Conservation (phyloP, 53 echinoderm and acorn worm genomes). For the Echinometra lucunter region DNA sequence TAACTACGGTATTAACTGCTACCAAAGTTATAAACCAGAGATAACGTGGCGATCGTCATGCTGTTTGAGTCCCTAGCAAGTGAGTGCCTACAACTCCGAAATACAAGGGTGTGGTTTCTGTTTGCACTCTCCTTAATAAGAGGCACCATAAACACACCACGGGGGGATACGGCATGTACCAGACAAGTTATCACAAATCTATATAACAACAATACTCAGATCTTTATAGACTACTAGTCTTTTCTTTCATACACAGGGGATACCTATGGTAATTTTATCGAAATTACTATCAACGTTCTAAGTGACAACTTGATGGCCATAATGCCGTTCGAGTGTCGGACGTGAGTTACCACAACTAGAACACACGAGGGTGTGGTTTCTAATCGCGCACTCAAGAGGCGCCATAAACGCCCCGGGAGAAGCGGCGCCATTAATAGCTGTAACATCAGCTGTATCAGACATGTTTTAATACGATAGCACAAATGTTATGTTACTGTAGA, state of each 20-base stretch:
- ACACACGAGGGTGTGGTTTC: constrained; percentile 22
- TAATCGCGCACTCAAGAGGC: background rate
- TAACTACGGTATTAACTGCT: background rate
- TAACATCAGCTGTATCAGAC: background rate
- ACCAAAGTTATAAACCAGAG: background rate
- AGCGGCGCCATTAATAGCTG: background rate
- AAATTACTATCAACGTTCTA: background rate
- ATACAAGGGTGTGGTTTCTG: constrained; percentile 11
- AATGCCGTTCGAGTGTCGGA: background rate
- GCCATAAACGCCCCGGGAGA: background rate
- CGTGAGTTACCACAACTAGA: background rate
- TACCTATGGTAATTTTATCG: background rate
- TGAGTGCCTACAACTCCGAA: background rate
- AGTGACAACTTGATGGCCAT: background rate
- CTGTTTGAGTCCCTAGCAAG: background rate
- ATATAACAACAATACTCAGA: too few relatives aligned
- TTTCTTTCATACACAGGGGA: too few relatives aligned
- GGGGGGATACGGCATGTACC: background rate
- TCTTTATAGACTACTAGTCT: too few relatives aligned
- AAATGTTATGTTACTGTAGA: background rate
- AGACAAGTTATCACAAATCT: too few relatives aligned
- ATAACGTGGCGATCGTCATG: background rate
- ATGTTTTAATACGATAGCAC: background rate
- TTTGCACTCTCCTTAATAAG: background rate
- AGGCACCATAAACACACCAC: background rate